Percentiles rank a stretch among this genome's conserved stretches.
These are phyloP conservation scores for Idris sp. DNA, from an alignment of 1,140 invertebrate species.

Conservation along the genomic window DNA sequence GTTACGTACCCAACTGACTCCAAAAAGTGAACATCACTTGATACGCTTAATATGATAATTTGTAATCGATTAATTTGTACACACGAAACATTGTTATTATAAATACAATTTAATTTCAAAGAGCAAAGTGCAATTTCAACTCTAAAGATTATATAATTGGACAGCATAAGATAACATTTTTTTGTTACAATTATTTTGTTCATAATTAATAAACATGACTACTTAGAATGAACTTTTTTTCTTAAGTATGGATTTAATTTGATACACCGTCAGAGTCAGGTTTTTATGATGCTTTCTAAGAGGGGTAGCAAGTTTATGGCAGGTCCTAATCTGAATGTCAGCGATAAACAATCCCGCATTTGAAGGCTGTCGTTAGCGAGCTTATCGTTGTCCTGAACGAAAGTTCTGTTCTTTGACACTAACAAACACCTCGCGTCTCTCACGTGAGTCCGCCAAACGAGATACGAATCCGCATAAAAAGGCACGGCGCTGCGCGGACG, in stretches of 20 bases:
- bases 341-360: conserved; percentile 46
- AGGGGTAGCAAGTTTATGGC: conserved; percentile 31
- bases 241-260: too few relatives aligned
- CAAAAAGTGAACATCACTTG: conserved; percentile 54
- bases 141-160: too few relatives aligned
- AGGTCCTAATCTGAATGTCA: conserved; percentile 50
- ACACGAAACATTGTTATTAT: conserved; percentile 11
- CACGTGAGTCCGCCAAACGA: conserved; percentile 57
- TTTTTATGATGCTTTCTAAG: too few relatives aligned
- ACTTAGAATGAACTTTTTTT: too few relatives aligned
- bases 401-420: conserved; percentile 55
- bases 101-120: too few relatives aligned
- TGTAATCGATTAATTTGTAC: conserved; percentile 70
- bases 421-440: conserved; percentile 62
- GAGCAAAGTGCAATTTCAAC: too few relatives aligned
- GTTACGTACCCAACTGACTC: conserved; percentile 70
- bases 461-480: conserved; percentile 53
- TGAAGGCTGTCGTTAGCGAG: conserved; percentile 44
- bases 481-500: conserved; percentile 21
- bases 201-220: too few relatives aligned
- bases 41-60: conserved; percentile 68
- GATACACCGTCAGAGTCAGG: too few relatives aligned
- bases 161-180: too few relatives aligned
- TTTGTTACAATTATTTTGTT: too few relatives aligned
- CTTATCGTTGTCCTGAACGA: conserved; percentile 42